Conservation (phyloP, 2,113 vertebrate species). For the human (Homo sapiens) region DNA sequence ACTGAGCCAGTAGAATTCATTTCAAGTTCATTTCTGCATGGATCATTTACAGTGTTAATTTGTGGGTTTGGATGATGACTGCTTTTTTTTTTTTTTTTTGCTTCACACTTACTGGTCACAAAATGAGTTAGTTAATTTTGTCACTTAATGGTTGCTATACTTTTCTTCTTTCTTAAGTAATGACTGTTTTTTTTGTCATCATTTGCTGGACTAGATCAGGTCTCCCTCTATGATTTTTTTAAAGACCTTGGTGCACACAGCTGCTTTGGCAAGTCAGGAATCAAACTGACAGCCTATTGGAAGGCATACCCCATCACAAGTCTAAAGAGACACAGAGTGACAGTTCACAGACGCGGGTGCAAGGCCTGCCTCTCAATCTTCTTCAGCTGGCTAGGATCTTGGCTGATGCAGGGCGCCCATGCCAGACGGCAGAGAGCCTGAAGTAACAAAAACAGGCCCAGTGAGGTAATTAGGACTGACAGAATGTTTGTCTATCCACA, state of each 20-base stretch:
- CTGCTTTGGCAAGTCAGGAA: slow-evolving; percentile 67
- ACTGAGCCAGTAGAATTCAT: slow-evolving; percentile 27
- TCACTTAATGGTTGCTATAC: background rate
- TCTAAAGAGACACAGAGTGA: slow-evolving; percentile 74
- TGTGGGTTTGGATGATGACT: background rate
- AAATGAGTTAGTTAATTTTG: slow-evolving; percentile 60
- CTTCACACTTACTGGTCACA: slow-evolving; percentile 21
- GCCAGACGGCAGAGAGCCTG: slow-evolving; percentile 73
- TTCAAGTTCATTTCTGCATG: slow-evolving; percentile 46
- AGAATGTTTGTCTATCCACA: slow-evolving; percentile 62
- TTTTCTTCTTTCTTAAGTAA: background rate
- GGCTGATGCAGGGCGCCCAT: slow-evolving; percentile 39
- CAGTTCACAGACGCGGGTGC: slow-evolving; percentile 73
- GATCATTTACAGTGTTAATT: slow-evolving; percentile 52
- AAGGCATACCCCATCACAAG: slow-evolving; percentile 56
- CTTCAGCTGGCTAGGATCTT: slow-evolving; percentile 60
- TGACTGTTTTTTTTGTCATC: slow-evolving; percentile 24
- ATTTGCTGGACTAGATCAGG: slow-evolving; percentile 23
- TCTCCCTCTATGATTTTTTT: slow-evolving; percentile 58
- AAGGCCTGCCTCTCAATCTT: slow-evolving; percentile 64
- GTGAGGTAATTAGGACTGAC: slow-evolving; percentile 76
- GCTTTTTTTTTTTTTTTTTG: background rate
- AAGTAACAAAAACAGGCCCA: slow-evolving; percentile 62
- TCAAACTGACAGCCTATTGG: slow-evolving; percentile 75
- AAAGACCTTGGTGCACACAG: slow-evolving; percentile 67